Evolutionary conservation across 2,888 invertebrate genomes (phyloP).

Genomic region (Eilema depressum): DNA sequence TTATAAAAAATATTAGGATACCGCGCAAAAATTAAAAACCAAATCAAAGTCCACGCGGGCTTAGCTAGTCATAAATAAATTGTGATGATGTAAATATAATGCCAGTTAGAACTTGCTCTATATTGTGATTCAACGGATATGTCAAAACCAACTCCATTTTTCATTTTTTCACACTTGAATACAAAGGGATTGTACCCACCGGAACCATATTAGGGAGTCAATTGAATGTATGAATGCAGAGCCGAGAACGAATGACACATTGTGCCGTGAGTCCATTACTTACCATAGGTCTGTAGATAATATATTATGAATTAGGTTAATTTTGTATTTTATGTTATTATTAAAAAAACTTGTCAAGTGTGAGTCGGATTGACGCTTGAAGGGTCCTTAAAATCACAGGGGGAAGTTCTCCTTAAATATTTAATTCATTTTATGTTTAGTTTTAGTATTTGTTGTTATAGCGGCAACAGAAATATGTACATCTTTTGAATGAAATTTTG

Average conservation of each 20-base stretch:
- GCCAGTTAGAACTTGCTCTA: neutral
- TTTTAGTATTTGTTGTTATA: too few relatives aligned
- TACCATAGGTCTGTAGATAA: slow-evolving; percentile 11
- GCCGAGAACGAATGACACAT: slow-evolving; percentile 9
- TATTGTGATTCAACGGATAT: slow-evolving; percentile 12
- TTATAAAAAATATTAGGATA: too few relatives aligned
- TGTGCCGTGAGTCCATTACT: slow-evolving; percentile 12
- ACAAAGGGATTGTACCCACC: slow-evolving; percentile 19
- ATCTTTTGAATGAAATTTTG: too few relatives aligned
- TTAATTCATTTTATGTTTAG: too few relatives aligned
- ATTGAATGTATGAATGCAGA: slow-evolving; percentile 16
- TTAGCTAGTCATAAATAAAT: neutral
- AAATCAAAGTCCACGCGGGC: too few relatives aligned
- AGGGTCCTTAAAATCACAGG: too few relatives aligned
- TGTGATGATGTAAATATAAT: neutral
- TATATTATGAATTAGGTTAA: slow-evolving; percentile 6
- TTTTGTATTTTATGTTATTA: neutral
- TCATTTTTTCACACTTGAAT: slow-evolving; percentile 8
- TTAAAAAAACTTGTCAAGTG: too few relatives aligned
- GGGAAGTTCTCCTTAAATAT: too few relatives aligned
- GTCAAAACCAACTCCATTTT: slow-evolving; percentile 14
- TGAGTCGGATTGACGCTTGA: too few relatives aligned
- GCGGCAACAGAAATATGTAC: too few relatives aligned
- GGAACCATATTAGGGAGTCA: slow-evolving; percentile 21
- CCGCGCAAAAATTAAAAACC: too few relatives aligned